Percentiles rank a stretch among this genome's conserved stretches.
phyloP scores from a whole-genome alignment of 1,140 invertebrate genomes.

The Pemphigus obesinymphae region DNA sequence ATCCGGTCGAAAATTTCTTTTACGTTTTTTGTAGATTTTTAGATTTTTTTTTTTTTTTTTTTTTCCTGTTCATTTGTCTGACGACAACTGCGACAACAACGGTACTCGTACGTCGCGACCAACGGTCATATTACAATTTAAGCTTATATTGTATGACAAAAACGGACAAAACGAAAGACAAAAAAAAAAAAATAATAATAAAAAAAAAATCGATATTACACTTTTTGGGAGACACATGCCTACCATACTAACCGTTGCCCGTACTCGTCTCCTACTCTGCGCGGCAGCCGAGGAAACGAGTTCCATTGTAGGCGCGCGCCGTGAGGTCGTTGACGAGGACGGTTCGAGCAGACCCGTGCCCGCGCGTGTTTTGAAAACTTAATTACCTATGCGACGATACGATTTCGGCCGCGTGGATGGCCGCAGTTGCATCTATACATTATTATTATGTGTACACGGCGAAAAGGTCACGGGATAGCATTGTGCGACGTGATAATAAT shows the following conservation, averaged over 20 bases:
- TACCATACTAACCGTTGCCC: no score
- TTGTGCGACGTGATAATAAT: no score
- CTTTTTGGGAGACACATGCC: no score
- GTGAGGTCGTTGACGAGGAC: conserved; percentile 7
- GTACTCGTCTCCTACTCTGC: background rate
- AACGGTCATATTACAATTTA: no score
- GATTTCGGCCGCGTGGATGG: background rate
- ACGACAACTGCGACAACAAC: background rate
- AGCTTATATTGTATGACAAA: no score
- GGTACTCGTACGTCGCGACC: background rate
- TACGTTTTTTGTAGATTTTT: background rate
- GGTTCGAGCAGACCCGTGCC: no score
- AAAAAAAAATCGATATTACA: background rate
- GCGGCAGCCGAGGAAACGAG: background rate
- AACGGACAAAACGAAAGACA: background rate
- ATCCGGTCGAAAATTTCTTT: background rate
- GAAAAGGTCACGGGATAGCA: background rate
- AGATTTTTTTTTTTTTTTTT: background rate
- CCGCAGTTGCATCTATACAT: no score
- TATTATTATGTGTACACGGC: background rate
- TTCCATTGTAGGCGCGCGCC: background rate
- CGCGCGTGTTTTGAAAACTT: background rate
- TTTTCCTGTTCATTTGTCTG: background rate
- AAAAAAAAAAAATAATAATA: background rate
- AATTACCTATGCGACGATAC: background rate